A percentile compares a stretch with the other conserved stretches of the same genome.
Evolutionary conservation across 2,113 vertebrate genomes (phyloP).

Genomic region (Willisornis vidua): DNA sequence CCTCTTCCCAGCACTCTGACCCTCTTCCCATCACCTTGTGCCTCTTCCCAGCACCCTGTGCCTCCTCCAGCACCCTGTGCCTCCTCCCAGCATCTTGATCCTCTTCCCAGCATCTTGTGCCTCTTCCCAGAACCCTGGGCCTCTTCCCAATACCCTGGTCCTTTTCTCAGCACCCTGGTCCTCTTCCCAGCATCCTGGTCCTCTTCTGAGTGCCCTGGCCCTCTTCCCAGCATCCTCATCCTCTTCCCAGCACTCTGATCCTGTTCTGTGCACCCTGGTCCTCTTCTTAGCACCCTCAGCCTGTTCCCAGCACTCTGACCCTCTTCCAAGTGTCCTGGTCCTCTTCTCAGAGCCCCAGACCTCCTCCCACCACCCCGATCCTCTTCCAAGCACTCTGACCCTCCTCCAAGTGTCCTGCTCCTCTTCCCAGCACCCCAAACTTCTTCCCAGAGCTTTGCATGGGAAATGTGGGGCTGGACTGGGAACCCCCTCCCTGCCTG

Average conservation of each 20-base stretch:
- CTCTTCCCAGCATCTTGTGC: too few relatives aligned
- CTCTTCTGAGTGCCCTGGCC: too few relatives aligned
- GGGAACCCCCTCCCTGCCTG: rapidly evolving
- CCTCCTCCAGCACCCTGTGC: too few relatives aligned
- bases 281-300: too few relatives aligned
- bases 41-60: background rate
- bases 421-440: background rate
- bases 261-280: too few relatives aligned
- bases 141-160: background rate
- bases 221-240: too few relatives aligned
- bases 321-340: too few relatives aligned
- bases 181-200: too few relatives aligned
- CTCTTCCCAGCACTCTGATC: too few relatives aligned
- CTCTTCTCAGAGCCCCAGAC: too few relatives aligned
- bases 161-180: background rate
- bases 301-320: background rate
- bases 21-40: rapidly evolving
- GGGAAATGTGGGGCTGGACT: background rate
- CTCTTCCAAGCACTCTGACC: too few relatives aligned
- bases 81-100: background rate
- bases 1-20: rapidly evolving
- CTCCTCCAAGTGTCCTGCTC: background rate
- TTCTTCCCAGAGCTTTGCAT: background rate
- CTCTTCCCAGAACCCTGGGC: too few relatives aligned
- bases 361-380: background rate